phyloP scores from a whole-genome alignment of 1,140 invertebrate species.

The Pseudomyrmex dendroicus region DNA sequence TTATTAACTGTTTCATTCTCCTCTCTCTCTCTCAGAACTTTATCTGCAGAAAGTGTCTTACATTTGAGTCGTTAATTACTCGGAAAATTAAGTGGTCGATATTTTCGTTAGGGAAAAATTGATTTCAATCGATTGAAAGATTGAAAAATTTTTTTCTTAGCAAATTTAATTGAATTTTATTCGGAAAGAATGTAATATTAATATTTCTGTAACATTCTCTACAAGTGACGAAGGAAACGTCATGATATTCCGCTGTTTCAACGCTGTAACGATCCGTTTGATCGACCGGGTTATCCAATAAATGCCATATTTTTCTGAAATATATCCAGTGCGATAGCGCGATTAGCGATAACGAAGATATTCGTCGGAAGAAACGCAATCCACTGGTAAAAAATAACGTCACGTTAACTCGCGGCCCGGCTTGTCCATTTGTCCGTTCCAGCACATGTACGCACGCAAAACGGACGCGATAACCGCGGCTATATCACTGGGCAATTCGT shows the following conservation, averaged over 20 bases:
- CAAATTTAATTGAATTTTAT: background rate
- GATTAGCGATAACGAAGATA: background rate
- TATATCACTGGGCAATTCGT: background rate
- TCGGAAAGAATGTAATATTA: background rate
- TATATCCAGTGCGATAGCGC: background rate
- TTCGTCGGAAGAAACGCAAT: background rate
- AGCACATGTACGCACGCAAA: background rate
- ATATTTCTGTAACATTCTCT: background rate
- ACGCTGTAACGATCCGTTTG: too few relatives aligned
- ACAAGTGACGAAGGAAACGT: background rate
- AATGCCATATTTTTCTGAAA: too few relatives aligned
- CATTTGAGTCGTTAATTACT: background rate
- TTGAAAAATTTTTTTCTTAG: background rate
- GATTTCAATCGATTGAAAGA: background rate
- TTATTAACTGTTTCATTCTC: too few relatives aligned
- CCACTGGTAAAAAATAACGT: background rate
- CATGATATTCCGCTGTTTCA: background rate
- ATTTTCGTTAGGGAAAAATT: background rate
- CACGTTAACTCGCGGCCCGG: background rate
- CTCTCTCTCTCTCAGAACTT: background rate
- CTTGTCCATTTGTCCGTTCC: background rate
- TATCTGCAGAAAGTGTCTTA: background rate
- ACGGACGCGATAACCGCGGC: constrained; percentile 12
- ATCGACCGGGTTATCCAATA: too few relatives aligned
- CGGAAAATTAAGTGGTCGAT: background rate